A percentile compares a stretch with the other conserved stretches of the same genome.
Evolutionary conservation across 2,888 invertebrate genomes (phyloP).

Genomic region (Nomada lathburiana): DNA sequence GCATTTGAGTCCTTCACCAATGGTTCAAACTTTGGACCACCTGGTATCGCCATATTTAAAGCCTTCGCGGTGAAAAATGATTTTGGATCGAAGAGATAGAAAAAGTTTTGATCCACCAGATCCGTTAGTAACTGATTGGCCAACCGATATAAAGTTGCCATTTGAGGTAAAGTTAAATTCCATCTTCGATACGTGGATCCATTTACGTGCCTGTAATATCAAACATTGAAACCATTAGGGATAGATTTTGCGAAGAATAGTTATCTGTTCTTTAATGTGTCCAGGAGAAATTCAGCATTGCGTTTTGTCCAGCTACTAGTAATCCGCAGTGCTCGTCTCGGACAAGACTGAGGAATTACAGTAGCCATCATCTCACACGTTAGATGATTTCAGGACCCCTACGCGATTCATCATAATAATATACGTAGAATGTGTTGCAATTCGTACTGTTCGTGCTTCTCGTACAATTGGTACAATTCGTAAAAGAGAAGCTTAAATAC

Average conservation of each 20-base stretch:
- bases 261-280: not conserved
- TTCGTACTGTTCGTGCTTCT: too few species aligned
- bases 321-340: conserved; percentile 73
- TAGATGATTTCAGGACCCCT: conserved; percentile 84
- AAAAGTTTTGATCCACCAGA: conserved; percentile 99
- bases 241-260: not conserved
- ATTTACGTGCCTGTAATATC: conserved; percentile 91
- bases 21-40: conserved; percentile 99
- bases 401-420: conserved; percentile 82
- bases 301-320: conserved; percentile 73
- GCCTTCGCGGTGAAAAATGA: conserved; percentile 99
- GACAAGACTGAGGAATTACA: conserved; percentile 74
- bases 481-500: too few species aligned
- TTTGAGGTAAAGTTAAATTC: conserved; percentile 97
- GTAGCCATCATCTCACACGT: conserved; percentile 80
- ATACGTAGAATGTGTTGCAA: not conserved
- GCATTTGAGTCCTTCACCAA: conserved; percentile 98
- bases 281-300: conserved; percentile 60
- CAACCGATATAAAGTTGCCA: conserved; percentile 98
- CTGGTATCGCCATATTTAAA: conserved; percentile 99
- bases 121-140: conserved; percentile 99
- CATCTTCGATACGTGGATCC: conserved; percentile 98
- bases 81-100: conserved; percentile 99
- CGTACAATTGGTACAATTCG: too few species aligned
- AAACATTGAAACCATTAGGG: not conserved